Evolutionary conservation across 2,888 invertebrate genomes (phyloP), one percentile per base, ranked within the genome.

Genomic region (Caenorhabditis wallacei): DNA sequence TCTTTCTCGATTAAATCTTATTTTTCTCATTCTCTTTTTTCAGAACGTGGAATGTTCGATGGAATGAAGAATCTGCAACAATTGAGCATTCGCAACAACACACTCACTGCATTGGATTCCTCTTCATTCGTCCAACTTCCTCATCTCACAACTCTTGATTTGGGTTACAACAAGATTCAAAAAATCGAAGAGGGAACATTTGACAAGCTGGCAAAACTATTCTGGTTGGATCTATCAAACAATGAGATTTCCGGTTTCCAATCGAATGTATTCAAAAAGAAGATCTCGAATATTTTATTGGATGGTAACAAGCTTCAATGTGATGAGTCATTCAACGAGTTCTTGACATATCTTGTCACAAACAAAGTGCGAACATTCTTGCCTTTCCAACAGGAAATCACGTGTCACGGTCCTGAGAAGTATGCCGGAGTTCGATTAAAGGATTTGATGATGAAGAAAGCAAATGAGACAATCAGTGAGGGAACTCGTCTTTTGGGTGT

Each of bases 131-230:
- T 85, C 8, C 85, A 89, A 24, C 71, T 90, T 7, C 82, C 82
- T 2, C 85, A 89, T 43, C 71, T 91, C 40, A 89, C 88, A 2
- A 84, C 86, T 0, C 48, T 91, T 11, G 91, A 91, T 74, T 69
- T 91, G 53, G 86, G 88, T 1, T 56, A 84, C 92, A 96, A 96
- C 93, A 95, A 95, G 92, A 94, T 97, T 92, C 95, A 95, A 88
- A 93, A 94, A 57, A 93, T 96, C 87, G 96, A 96, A 86, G 95
- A 80, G 69, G 85, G 88, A 20, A 84, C 90, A 1, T 92, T 92
- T 78, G 75, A 75, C 0, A 57, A 79, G 13, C 85, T 84, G 18
- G 43, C 59, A 18, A 88, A 89, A 48, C 84, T 92, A 10, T 90
- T 88, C 81, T 91, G 91, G 89, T 74, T 92, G 57, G 90, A 92